These are phyloP conservation scores for Euschistus heros DNA, from an alignment of 1,140 invertebrate species.

Conservation along the genomic window DNA sequence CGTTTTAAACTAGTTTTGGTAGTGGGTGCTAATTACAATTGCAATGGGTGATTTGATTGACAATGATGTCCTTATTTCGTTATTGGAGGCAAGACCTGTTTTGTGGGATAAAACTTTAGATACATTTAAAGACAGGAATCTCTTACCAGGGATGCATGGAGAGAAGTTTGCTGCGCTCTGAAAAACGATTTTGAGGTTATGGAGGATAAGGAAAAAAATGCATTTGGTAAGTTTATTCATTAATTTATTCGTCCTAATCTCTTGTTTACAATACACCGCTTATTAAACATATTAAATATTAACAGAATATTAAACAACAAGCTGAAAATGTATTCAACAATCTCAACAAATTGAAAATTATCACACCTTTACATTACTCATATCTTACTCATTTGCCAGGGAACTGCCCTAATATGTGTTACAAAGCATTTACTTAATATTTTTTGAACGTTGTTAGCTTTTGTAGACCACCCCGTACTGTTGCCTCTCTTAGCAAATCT, in stretches of 20 bases:
- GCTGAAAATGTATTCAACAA: too few species aligned
- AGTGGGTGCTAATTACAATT: background rate
- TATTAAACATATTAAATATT: too few species aligned
- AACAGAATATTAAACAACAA: background rate
- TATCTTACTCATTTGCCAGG: conserved; percentile 28
- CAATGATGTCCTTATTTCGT: conserved; percentile 29
- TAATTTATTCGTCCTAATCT: too few species aligned
- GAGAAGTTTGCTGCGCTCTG: too few species aligned
- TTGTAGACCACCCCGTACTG: too few species aligned
- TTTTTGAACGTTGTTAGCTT: conserved; percentile 26
- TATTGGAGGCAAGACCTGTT: conserved; percentile 20
- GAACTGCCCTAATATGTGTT: conserved; percentile 23
- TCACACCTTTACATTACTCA: conserved; percentile 18
- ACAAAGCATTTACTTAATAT: too few species aligned
- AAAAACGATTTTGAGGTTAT: too few species aligned
- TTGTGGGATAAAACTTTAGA: conserved; percentile 23
- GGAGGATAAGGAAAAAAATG: too few species aligned
- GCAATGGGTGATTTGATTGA: too few species aligned
- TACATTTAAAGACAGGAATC: conserved; percentile 12
- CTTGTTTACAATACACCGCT: too few species aligned
- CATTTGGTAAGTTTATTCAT: too few species aligned
- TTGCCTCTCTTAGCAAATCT: too few species aligned
- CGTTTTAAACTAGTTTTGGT: background rate
- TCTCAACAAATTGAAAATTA: background rate
- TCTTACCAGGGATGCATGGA: conserved; percentile 7